A percentile compares a stretch with the other conserved stretches of the same genome.
Conservation (phyloP, 2,113 vertebrate species). For the Cololabis saira region DNA sequence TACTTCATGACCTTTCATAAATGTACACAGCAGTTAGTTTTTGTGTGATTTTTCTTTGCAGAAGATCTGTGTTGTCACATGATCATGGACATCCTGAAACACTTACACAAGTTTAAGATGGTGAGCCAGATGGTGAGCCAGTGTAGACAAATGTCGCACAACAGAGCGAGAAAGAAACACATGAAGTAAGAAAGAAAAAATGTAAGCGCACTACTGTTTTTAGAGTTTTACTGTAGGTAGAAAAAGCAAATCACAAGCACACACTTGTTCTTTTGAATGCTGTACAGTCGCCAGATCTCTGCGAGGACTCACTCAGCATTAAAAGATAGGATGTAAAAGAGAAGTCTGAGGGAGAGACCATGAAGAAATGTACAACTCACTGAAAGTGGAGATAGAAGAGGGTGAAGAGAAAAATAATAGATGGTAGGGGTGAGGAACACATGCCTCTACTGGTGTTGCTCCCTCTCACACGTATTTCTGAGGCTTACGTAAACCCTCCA, state of each 20-base stretch:
- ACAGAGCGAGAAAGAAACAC: background rate
- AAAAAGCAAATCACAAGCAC: conserved; percentile 19
- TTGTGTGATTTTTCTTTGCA: too few relatives aligned
- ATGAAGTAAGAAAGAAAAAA: background rate
- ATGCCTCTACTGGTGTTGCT: conserved; percentile 69
- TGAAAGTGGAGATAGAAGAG: conserved; percentile 14
- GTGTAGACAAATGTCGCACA: background rate
- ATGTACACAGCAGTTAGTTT: too few relatives aligned
- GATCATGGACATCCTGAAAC: background rate
- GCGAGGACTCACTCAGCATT: conserved; percentile 16
- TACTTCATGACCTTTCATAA: too few relatives aligned
- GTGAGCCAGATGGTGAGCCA: background rate
- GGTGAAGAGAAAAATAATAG: conserved; percentile 40
- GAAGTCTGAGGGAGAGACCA: background rate
- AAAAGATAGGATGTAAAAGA: conserved; percentile 23
- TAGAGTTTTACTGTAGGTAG: background rate
- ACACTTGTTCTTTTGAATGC: conserved; percentile 9
- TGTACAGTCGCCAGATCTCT: too few relatives aligned
- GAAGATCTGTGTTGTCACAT: background rate
- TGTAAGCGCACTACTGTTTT: background rate
- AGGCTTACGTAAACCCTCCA: conserved; percentile 71
- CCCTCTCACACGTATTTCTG: conserved; percentile 61
- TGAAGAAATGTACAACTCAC: conserved; percentile 15
- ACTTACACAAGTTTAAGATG: background rate
- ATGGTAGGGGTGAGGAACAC: conserved; percentile 51